Conservation (phyloP, 2,888 invertebrate species). For the Dasysyrphus albostriatus region DNA sequence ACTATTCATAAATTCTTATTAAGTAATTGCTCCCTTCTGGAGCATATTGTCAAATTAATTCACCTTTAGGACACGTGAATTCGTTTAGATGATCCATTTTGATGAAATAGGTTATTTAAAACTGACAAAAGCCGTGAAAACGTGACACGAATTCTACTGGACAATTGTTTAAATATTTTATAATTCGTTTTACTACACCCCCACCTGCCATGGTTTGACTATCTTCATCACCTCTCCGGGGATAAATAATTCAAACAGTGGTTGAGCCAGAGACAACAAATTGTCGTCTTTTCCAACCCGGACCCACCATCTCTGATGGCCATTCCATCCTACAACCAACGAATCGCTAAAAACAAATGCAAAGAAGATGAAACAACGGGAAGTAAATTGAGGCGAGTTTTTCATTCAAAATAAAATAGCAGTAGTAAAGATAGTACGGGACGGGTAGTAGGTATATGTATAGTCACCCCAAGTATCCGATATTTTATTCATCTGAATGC, state of each 20-base stretch:
- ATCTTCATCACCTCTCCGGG: conserved; percentile 24
- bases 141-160: conserved; percentile 76
- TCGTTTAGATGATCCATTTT: conserved; percentile 59
- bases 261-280: conserved; percentile 62
- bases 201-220: background rate
- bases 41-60: conserved; percentile 48
- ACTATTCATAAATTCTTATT: conserved; percentile 70
- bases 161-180: conserved; percentile 75
- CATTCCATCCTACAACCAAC: conserved; percentile 1
- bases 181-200: conserved; percentile 58
- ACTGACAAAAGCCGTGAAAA: conserved; percentile 76
- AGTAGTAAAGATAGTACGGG: background rate
- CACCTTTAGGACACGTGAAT: conserved; percentile 62
- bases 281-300: conserved; percentile 43
- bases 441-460: background rate
- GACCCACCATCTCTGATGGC: conserved; percentile 4
- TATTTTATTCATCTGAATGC: conserved; percentile 74
- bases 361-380: conserved; percentile 76
- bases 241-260: conserved; percentile 70
- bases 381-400: conserved; percentile 73
- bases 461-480: conserved; percentile 71
- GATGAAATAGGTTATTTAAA: conserved; percentile 64
- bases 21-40: conserved; percentile 67
- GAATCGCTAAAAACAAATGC: conserved; percentile 64
- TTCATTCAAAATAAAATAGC: conserved; percentile 70